A percentile compares a stretch with the other conserved stretches of the same genome.
Conservation (phyloP, 2,797 vertebrate species). For the Enteromius trimaculatus region DNA sequence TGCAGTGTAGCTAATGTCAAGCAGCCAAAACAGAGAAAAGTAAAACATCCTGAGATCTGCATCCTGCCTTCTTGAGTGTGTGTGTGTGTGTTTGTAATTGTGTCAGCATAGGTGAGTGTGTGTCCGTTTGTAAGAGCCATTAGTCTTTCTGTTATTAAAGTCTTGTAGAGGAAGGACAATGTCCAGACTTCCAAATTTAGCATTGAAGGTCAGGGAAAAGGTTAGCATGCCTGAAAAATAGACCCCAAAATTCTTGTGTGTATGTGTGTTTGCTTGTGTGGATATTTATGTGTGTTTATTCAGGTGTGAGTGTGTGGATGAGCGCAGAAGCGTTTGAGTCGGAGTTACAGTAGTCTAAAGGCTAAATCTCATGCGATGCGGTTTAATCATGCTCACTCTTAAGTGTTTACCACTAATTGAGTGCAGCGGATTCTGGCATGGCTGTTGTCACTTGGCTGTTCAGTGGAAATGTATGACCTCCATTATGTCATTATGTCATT, state of each 20-base stretch:
- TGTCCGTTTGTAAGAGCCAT: constrained; percentile 20
- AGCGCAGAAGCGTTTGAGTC: constrained; percentile 20
- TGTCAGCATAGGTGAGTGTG: constrained; percentile 19
- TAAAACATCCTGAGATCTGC: constrained; percentile 36
- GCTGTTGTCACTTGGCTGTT: constrained; percentile 39
- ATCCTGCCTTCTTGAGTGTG: constrained; percentile 17
- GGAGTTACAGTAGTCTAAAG: constrained; percentile 34
- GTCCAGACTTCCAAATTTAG: constrained; percentile 51
- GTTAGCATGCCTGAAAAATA: constrained; percentile 39
- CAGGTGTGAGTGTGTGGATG: constrained; percentile 18
- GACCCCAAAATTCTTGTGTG: constrained; percentile 10
- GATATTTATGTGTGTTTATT: constrained; percentile 30
- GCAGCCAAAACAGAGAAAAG: constrained; percentile 15
- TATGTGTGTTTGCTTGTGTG: constrained; percentile 23
- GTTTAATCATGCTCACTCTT: constrained; percentile 12
- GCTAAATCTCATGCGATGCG: constrained; percentile 6
- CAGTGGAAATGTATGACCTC: constrained; percentile 43
- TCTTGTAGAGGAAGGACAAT: constrained; percentile 48
- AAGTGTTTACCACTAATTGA: constrained; percentile 37
- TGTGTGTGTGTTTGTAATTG: constrained; percentile 20
- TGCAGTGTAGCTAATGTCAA: constrained; percentile 1
- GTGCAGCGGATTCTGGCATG: constrained; percentile 23
- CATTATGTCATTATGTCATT: constrained; percentile 49
- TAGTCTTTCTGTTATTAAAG: constrained; percentile 41
- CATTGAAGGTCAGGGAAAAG: constrained; percentile 50